Evolutionary conservation across 2,888 invertebrate species (phyloP).

Genomic region (Frankliniella intonsa): DNA sequence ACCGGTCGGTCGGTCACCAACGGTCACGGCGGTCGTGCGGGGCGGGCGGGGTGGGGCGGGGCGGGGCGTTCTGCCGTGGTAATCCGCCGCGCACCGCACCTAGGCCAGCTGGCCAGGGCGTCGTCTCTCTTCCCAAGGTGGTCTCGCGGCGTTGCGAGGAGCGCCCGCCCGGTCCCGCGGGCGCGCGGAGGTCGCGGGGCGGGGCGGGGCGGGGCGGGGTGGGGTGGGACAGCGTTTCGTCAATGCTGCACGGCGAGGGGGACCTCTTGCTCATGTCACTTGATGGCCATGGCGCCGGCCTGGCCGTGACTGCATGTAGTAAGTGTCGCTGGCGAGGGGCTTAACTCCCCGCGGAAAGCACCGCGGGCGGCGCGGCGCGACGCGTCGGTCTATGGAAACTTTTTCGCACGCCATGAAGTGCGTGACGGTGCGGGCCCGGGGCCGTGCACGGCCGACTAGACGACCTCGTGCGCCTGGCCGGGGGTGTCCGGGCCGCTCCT

Average conservation of each 20-base stretch:
- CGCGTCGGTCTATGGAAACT: too few species aligned
- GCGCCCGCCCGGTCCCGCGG: too few species aligned
- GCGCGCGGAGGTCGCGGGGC: background rate
- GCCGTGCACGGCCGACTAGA: background rate
- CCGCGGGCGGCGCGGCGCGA: background rate
- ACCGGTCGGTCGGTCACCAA: too few species aligned
- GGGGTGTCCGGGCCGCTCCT: background rate
- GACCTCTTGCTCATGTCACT: too few species aligned
- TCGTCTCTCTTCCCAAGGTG: background rate
- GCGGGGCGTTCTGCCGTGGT: too few species aligned
- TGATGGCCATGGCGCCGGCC: too few species aligned
- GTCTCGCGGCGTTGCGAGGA: background rate
- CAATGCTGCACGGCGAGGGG: too few species aligned
- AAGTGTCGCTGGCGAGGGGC: too few species aligned
- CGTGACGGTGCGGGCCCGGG: too few species aligned
- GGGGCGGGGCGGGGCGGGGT: background rate
- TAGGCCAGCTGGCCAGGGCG: background rate
- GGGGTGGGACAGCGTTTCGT: background rate
- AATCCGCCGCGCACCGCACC: background rate
- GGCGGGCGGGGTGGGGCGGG: background rate
- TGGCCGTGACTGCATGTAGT: too few species aligned
- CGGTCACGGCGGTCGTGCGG: background rate
- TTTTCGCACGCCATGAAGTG: too few species aligned
- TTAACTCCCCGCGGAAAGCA: background rate
- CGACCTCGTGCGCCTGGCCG: background rate